These are phyloP conservation scores for Acanthurus lineatus DNA, from an alignment of 2,797 vertebrate genomes.

Conservation along the genomic window DNA sequence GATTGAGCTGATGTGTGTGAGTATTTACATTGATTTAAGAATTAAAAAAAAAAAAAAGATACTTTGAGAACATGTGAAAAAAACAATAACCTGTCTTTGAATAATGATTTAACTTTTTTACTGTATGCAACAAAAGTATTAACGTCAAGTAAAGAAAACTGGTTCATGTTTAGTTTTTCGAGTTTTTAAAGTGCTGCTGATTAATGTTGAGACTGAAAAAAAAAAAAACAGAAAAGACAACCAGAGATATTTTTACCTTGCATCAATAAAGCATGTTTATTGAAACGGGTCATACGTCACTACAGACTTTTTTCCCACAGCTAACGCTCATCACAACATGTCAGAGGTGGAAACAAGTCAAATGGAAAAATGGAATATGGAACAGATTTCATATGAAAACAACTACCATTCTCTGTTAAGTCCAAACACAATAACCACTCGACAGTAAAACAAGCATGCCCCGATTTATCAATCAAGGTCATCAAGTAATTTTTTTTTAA, in stretches of 20 bases:
- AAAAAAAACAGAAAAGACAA: constrained; percentile 17
- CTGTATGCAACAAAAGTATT: constrained; percentile 71
- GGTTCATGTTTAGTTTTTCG: constrained; percentile 25
- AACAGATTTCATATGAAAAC: constrained; percentile 68
- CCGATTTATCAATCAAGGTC: constrained; percentile 44
- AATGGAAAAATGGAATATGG: constrained; percentile 78
- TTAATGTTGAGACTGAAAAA: constrained; percentile 24
- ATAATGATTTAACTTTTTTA: constrained; percentile 72
- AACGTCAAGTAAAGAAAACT: constrained; percentile 48
- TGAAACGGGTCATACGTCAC: constrained; percentile 66
- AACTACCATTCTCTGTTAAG: constrained; percentile 43
- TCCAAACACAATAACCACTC: constrained; percentile 44
- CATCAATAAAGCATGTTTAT: constrained; percentile 81
- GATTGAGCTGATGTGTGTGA: constrained; percentile 38
- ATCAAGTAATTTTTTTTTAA: constrained; percentile 46
- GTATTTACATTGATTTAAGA: constrained; percentile 41
- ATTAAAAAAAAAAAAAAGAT: constrained; percentile 19
- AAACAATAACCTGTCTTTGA: constrained; percentile 61
- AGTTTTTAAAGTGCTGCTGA: constrained; percentile 62
- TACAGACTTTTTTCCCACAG: constrained; percentile 38
- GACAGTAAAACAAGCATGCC: constrained; percentile 31
- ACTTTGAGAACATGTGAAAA: constrained; percentile 42
- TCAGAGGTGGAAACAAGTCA: constrained; percentile 52
- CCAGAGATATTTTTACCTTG: constrained; percentile 55
- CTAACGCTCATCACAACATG: constrained; percentile 55